Percentiles rank a stretch among this genome's conserved stretches.
These are phyloP conservation scores for Lethenteron camtschaticum DNA, from an alignment of 2,113 vertebrate genomes.

Conservation along the genomic window DNA sequence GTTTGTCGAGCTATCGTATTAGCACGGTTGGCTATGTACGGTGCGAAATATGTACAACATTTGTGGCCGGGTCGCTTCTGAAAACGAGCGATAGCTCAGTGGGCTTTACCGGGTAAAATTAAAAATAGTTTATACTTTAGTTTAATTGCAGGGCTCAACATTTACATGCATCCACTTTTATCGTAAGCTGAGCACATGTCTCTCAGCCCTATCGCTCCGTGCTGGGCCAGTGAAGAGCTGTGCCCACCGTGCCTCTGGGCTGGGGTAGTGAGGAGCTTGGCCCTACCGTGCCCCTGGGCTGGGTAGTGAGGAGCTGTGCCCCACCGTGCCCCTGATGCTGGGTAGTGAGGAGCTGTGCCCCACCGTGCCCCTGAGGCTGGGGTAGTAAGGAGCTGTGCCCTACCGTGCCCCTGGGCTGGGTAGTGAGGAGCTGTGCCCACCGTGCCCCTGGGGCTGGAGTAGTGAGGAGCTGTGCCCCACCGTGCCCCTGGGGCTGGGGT, in stretches of 20 bases:
- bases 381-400: slow-evolving; percentile 8
- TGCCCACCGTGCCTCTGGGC: too few relatives aligned
- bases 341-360: slow-evolving; percentile 15
- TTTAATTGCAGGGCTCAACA: background rate
- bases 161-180: too few relatives aligned
- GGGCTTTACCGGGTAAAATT: slow-evolving; percentile 12
- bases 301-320: slow-evolving; percentile 10
- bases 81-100: background rate
- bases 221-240: too few relatives aligned
- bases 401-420: slow-evolving; percentile 96
- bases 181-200: too few relatives aligned
- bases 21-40: too few relatives aligned
- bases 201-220: too few relatives aligned
- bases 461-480: too few relatives aligned
- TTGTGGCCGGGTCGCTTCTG: background rate
- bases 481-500: too few relatives aligned
- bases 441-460: too few relatives aligned
- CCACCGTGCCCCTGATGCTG: too few relatives aligned
- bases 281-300: slow-evolving; percentile 80
- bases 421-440: too few relatives aligned
- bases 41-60: slow-evolving; percentile 8
- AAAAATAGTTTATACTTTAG: background rate
- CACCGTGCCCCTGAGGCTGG: slow-evolving; percentile 72
- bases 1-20: too few relatives aligned
- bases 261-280: background rate